Base-by-base conservation (phyloP, 64 coral and sea anemone species). In the Dendrophyllia cribrosa region DNA sequence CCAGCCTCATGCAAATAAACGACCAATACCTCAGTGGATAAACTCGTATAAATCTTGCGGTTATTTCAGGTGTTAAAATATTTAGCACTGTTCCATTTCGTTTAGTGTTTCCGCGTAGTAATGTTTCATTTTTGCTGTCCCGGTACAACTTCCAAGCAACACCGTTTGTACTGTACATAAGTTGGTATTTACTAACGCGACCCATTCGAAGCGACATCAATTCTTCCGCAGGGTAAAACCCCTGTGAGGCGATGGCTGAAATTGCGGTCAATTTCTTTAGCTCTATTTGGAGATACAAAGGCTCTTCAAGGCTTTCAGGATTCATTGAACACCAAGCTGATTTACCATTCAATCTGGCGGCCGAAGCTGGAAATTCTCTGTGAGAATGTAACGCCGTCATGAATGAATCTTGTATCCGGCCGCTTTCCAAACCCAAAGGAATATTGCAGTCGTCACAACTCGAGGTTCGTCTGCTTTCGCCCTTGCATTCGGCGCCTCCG, bases 151-250 rank as follows among this genome's bases (percentile, higher is more conserved):
- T 22, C 92, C 91, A 97, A 20, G 60, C 52, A 16, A 52, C 44
- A 0, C 95, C 82, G 64, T 94, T 92, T 79, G 70, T 70, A 75
- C 95, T 97, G 58, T 86, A 94, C 45, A 85, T 87, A 63, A 97
- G 68, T 88, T 86, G 81, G 76, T 97, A 97, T 60, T 97, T 97
- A 82, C 95, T 94, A 0, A 97, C 95, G n/a, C 95, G 87, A 43
- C 95, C 95, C 55, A 86, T 76, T 11, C 95, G 92, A 89, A 97
- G 79, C 43, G 90, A 85, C 21, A 97, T 16, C 22, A 83, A 17
- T 25, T 86, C 90, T n/a, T 74, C 80, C 21, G 86, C 46, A 9
- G 95, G 95, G 24, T 94, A 87, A 88, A 88, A 97, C 14, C 95
- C 95, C 19, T 97, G 95, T 64, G 87, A 94, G 5, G 95, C 95